These are phyloP conservation scores for Pterostichus niger DNA, from an alignment of 2,888 invertebrate species.

Conservation along the genomic window DNA sequence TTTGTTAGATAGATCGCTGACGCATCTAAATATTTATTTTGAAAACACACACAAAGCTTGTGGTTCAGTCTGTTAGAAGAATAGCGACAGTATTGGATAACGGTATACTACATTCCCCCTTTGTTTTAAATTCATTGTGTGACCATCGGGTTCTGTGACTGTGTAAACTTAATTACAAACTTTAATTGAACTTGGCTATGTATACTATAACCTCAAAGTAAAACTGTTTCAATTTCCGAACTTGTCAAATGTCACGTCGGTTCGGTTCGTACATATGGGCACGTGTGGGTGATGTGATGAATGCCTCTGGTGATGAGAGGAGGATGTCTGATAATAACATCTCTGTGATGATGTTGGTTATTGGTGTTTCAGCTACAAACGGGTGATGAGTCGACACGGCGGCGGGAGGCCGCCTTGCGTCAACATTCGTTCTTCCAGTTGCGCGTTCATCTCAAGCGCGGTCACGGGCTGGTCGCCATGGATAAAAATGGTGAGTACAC, in stretches of 20 bases:
- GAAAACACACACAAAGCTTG: too few relatives aligned
- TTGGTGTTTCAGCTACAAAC: slow-evolving; percentile 76
- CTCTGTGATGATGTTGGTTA: not conserved
- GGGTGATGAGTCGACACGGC: slow-evolving; percentile 85
- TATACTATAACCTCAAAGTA: not conserved
- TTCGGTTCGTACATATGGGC: not conserved
- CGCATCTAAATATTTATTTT: too few relatives aligned
- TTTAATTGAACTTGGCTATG: not conserved
- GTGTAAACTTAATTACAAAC: slow-evolving; percentile 16
- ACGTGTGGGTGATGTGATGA: slow-evolving; percentile 1
- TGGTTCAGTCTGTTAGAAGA: too few relatives aligned
- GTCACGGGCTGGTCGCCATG: slow-evolving; percentile 93
- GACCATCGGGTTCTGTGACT: not conserved
- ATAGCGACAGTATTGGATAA: too few relatives aligned
- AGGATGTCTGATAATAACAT: not conserved
- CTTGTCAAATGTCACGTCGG: not conserved
- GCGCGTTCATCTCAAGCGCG: slow-evolving; percentile 92
- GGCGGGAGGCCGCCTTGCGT: slow-evolving; percentile 86
- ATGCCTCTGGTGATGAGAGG: not conserved
- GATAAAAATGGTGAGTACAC: slow-evolving; percentile 93
- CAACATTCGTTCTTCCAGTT: slow-evolving; percentile 96
- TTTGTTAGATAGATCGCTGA: too few relatives aligned
- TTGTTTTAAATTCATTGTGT: not conserved
- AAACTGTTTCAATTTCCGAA: slow-evolving; percentile 27
- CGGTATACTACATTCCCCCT: not conserved